phyloP scores from a whole-genome alignment of 2,797 vertebrate genomes.

The Natrix natrix region DNA sequence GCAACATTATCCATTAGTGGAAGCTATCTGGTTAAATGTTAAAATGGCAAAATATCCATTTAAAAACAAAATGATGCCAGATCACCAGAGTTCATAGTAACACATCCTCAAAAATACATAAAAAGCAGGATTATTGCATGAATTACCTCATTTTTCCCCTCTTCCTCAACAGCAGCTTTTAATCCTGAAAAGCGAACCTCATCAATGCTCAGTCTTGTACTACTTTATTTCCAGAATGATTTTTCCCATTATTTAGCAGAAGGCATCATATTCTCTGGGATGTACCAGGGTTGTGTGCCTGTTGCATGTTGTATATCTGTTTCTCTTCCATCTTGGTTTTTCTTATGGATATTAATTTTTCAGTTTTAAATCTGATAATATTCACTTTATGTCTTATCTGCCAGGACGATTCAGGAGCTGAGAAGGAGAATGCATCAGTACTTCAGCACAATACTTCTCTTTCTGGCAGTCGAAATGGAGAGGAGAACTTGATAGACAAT shows the following conservation, averaged over 20 bases:
- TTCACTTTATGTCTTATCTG: neutral
- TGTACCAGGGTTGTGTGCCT: neutral
- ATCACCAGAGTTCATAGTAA: neutral
- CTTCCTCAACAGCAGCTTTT: neutral
- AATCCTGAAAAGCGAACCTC: neutral
- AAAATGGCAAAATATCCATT: neutral
- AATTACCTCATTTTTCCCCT: neutral
- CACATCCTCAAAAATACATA: neutral
- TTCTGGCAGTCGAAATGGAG: constrained; percentile 79
- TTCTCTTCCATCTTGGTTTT: neutral
- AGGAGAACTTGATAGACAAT: constrained; percentile 94
- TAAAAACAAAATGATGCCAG: neutral
- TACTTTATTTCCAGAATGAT: neutral
- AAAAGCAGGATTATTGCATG: neutral
- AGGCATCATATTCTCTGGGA: neutral
- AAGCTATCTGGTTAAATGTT: neutral
- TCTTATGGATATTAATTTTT: neutral
- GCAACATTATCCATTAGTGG: neutral
- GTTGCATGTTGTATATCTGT: neutral
- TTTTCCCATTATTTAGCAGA: neutral
- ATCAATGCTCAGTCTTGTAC: neutral
- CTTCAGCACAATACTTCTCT: constrained; percentile 83
- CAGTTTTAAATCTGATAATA: neutral
- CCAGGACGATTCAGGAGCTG: constrained; percentile 87
- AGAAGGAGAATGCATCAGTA: constrained; percentile 89